A percentile compares a stretch with the other conserved stretches of the same genome.
Conservation (phyloP, 53 echinoderm and acorn worm species). For the Stichopus horrens region DNA sequence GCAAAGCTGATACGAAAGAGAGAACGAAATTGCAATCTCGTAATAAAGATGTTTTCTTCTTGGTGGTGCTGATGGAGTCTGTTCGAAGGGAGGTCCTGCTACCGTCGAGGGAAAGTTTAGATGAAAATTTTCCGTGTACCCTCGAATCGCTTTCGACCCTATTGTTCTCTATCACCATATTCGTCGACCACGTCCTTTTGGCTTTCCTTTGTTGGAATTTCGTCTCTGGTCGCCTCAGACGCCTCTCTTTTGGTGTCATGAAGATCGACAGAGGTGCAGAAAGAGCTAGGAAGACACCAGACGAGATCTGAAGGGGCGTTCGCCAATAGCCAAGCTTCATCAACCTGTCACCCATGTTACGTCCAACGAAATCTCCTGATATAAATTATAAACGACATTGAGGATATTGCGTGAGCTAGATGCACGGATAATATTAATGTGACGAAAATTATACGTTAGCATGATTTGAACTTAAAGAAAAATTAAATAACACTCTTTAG, state of each 20-base stretch:
- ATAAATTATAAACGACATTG: neutral
- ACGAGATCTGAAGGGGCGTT: neutral
- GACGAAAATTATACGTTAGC: no score
- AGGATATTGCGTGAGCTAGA: no score
- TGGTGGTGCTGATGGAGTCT: neutral
- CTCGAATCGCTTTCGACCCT: neutral
- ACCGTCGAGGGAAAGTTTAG: neutral
- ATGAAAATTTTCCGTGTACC: no score
- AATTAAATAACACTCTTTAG: no score
- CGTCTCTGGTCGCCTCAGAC: neutral
- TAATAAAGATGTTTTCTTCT: neutral
- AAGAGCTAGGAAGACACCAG: neutral
- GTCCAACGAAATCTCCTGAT: neutral
- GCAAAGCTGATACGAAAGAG: neutral
- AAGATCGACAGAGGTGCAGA: neutral
- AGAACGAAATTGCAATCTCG: neutral
- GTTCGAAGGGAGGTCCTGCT: neutral
- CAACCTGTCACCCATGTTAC: neutral
- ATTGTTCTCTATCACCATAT: neutral
- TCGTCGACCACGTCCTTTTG: neutral
- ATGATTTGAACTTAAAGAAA: no score
- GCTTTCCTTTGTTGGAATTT: neutral
- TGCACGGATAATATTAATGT: no score
- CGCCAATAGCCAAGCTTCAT: neutral
- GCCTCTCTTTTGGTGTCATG: neutral